Evolutionary conservation across 1,140 invertebrate species (phyloP).

Genomic region (Panonychus citri): DNA sequence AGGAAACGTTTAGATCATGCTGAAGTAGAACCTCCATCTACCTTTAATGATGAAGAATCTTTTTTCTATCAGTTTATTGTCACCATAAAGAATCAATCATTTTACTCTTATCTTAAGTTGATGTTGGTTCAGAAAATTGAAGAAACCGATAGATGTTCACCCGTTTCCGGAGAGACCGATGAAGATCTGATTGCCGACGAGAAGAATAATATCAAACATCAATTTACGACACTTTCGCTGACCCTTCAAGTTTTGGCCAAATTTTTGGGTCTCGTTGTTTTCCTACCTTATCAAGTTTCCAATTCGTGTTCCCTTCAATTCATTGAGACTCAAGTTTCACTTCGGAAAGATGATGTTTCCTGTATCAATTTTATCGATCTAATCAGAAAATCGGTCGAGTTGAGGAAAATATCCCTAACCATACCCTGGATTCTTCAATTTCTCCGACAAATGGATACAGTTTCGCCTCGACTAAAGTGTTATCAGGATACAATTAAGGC

Average conservation of each 20-base stretch:
- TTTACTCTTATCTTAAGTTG: no score
- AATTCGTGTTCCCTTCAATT: no score
- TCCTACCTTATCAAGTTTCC: constrained; percentile 29
- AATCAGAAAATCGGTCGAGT: constrained; percentile 11
- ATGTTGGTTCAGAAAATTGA: no score
- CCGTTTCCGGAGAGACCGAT: no score
- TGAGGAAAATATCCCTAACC: constrained; percentile 37
- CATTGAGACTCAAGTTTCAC: no score
- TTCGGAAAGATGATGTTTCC: no score
- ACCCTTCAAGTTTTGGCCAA: constrained; percentile 39
- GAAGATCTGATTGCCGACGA: no score
- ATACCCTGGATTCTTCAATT: constrained; percentile 64
- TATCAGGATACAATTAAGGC: constrained; percentile 31
- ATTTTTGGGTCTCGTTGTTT: constrained; percentile 43
- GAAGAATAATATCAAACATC: constrained; percentile 27
- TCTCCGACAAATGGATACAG: constrained; percentile 48
- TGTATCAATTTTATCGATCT: no score
- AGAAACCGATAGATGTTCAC: no score
- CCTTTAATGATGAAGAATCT: constrained; percentile 43
- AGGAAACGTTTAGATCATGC: constrained; percentile 28
- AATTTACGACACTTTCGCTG: constrained; percentile 35
- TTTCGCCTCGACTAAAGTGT: constrained; percentile 39
- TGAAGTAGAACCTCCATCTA: constrained; percentile 24
- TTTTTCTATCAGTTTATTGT: constrained; percentile 55
- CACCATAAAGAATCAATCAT: constrained; percentile 26